Evolutionary conservation across 92 coral and sea anemone species (phyloP).

Genomic region (Porites rus): DNA sequence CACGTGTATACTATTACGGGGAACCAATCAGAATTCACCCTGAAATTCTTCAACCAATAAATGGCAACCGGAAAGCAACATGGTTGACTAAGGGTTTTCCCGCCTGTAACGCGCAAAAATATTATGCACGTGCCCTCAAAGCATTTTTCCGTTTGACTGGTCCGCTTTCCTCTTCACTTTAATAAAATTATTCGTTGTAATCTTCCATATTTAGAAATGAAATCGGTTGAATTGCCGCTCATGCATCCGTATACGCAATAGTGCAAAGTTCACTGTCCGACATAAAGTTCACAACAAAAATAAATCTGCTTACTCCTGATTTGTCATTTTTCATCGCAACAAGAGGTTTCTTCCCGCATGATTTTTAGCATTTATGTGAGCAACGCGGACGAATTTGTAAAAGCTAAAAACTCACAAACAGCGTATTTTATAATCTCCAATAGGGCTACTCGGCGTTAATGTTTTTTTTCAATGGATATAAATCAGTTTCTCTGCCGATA

Average conservation of each 20-base stretch:
- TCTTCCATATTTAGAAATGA: background rate
- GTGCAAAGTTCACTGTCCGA: background rate
- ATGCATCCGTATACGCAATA: background rate
- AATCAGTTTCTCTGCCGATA: no score
- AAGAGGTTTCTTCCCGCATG: no score
- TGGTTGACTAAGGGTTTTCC: slow-evolving; percentile 25
- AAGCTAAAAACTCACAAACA: no score
- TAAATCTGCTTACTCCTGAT: background rate
- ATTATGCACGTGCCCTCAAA: background rate
- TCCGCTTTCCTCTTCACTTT: background rate
- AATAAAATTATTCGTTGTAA: background rate
- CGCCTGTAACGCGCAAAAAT: slow-evolving; percentile 23
- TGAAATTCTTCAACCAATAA: slow-evolving; percentile 49
- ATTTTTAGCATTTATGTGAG: no score
- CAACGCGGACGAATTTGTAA: no score
- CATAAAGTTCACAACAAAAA: background rate
- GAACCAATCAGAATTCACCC: slow-evolving; percentile 62
- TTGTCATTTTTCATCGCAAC: background rate
- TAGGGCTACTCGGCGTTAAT: background rate
- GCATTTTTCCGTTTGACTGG: slow-evolving; percentile 32
- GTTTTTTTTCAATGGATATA: no score
- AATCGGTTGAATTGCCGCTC: background rate
- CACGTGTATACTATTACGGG: slow-evolving; percentile 79
- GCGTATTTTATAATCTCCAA: background rate
- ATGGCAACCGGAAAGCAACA: background rate